Conservation (phyloP, 1,140 invertebrate genomes). For the Brachystomella parvula region DNA sequence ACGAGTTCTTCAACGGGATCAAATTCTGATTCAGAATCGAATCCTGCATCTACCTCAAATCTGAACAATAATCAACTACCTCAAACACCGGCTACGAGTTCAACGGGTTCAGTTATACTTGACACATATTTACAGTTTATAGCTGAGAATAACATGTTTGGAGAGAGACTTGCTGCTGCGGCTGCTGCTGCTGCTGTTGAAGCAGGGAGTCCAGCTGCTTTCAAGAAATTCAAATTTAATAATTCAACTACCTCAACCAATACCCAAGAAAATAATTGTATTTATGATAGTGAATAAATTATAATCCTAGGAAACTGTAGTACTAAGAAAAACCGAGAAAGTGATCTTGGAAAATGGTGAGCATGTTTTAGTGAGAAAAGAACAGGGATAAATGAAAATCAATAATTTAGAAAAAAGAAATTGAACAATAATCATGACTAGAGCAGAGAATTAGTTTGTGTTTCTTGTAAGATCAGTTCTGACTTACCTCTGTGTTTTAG, state of each 20-base stretch:
- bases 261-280: not conserved
- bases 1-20: not conserved
- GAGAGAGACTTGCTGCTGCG: not conserved
- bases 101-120: conserved; percentile 64
- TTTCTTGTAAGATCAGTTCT: too few species aligned
- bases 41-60: conserved; percentile 5
- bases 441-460: too few species aligned
- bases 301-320: not conserved
- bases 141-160: conserved; percentile 54
- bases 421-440: not conserved
- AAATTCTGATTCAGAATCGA: not conserved
- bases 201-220: not conserved
- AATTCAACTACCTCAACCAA: not conserved
- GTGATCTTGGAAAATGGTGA: too few species aligned
- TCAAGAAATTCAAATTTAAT: conserved; percentile 1
- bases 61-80: not conserved
- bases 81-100: conserved; percentile 22
- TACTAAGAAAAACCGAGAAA: too few species aligned
- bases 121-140: conserved; percentile 79
- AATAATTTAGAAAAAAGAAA: not conserved
- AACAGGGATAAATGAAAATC: not conserved
- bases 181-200: not conserved
- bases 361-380: not conserved
- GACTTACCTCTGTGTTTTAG: too few species aligned
- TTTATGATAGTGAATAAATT: conserved; percentile 1